Evolutionary conservation across 2,113 vertebrate genomes (phyloP), one percentile per base, ranked within the genome.

Genomic region (Epinephelus lanceolatus): DNA sequence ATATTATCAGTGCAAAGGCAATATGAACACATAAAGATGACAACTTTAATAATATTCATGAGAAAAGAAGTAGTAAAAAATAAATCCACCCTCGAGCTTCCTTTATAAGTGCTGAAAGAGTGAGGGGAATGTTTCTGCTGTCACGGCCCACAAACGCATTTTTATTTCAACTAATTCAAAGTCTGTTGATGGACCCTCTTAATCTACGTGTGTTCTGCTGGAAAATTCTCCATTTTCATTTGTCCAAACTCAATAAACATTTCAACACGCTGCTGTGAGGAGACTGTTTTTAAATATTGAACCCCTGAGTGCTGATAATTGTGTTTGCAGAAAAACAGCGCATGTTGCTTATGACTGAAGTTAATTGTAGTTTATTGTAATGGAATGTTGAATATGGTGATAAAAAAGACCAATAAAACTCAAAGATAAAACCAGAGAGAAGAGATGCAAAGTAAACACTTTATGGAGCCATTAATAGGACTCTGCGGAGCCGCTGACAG

Each of bases 351-450:
- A 59, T 77, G 49, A 79, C 33, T 60, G 49, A 59, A 83, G 82
- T 62, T 85, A 86, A 91, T 71, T 76, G 71, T 42, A 80, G 62
- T 90, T 89, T 82, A 87, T 56, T 78, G 56, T 85, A 85, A 89
- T 85, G 55, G 82, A 66, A 83, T 51, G 55, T 60, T 65, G 73
- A 87, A 84, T 84, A 84, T 52, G 65, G 85, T 56, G 75, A 86
- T 91, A 83, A 86, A 91, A 91, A 88, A 6, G 52, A 25, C 73
- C 27, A 56, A 81, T 90, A 82, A 91, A 92, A 71, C 6, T 59
- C 33, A 63, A 70, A 83, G 70, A 60, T 86, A 78, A 91, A 87
- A 81, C 33, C 33, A 42, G 40, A 37, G 15, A 49, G 57, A 66
- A 15, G 57, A 65, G 68, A 66, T 69, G 69, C 63, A 85, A 76